phyloP scores from a whole-genome alignment of 2,113 vertebrate species.

The Heterochromis multidens region DNA sequence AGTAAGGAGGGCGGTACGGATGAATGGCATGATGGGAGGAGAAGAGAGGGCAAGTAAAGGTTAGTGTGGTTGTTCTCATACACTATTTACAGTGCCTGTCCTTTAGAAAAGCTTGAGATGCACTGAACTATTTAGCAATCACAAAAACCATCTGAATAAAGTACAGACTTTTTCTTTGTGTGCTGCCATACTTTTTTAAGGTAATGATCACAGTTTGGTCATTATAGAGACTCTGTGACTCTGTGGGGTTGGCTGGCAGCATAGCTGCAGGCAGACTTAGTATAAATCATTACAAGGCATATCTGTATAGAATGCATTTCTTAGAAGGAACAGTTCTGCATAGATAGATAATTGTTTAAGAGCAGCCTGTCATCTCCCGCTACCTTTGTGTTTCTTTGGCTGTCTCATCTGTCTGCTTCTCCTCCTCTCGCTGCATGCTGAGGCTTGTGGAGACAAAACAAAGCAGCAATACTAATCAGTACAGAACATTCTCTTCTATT shows the following conservation, averaged over 20 bases:
- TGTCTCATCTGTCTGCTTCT: constrained; percentile 52
- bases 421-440: constrained; percentile 25
- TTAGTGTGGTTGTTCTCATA: constrained; percentile 56
- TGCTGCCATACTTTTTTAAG: constrained; percentile 38
- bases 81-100: constrained; percentile 56
- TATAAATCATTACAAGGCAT: constrained; percentile 29
- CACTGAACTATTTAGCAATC: constrained; percentile 41
- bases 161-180: neutral
- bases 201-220: constrained; percentile 55
- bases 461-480: constrained; percentile 60
- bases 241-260: constrained; percentile 33
- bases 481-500: constrained; percentile 52
- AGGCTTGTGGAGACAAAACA: constrained; percentile 57
- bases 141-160: constrained; percentile 36
- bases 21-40: constrained; percentile 19
- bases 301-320: constrained; percentile 32
- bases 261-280: constrained; percentile 19
- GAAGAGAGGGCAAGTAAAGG: constrained; percentile 48
- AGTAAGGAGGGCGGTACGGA: neutral
- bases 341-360: constrained; percentile 59
- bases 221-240: constrained; percentile 52
- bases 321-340: constrained; percentile 29
- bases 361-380: constrained; percentile 51
- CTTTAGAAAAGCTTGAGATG: constrained; percentile 36
- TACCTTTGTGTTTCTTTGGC: constrained; percentile 53